These are phyloP conservation scores for Acleris emargana DNA, from an alignment of 2,888 invertebrate genomes.

Conservation along the genomic window DNA sequence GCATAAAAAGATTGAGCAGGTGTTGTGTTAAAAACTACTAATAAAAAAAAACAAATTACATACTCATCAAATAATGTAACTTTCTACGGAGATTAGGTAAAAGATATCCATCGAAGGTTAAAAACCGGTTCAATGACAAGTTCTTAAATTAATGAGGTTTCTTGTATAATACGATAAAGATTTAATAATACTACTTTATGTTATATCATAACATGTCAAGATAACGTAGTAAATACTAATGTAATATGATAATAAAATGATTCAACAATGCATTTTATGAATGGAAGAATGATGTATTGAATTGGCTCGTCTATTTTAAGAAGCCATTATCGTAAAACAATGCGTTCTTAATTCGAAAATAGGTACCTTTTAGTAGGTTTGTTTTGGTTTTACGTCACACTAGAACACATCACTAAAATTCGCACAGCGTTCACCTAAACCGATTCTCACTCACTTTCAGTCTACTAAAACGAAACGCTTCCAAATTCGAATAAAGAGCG, in stretches of 20 bases:
- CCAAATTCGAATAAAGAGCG: constrained; percentile 49
- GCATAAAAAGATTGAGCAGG: background rate
- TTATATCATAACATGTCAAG: constrained; percentile 16
- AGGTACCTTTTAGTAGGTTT: constrained; percentile 3
- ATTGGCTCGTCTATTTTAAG: background rate
- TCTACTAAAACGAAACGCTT: constrained; percentile 14
- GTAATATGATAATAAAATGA: constrained; percentile 21
- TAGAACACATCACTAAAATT: constrained; percentile 12
- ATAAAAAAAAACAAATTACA: constrained; percentile 16
- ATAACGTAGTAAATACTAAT: constrained; percentile 16
- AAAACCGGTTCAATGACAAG: constrained; percentile 12
- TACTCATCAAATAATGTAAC: background rate
- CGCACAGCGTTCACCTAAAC: constrained; percentile 11
- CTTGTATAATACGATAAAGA: constrained; percentile 12
- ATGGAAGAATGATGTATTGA: constrained; percentile 16
- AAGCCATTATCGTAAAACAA: constrained; percentile 22
- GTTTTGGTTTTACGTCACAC: constrained; percentile 3
- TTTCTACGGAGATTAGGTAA: constrained; percentile 17
- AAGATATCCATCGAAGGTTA: background rate
- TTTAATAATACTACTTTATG: constrained; percentile 2
- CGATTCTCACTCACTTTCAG: background rate
- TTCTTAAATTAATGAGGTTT: constrained; percentile 13
- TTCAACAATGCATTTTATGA: constrained; percentile 27
- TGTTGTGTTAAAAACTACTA: background rate
- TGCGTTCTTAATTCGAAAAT: constrained; percentile 20